Conservation (phyloP, 2,888 invertebrate genomes). For the Xestobium rufovillosum region DNA sequence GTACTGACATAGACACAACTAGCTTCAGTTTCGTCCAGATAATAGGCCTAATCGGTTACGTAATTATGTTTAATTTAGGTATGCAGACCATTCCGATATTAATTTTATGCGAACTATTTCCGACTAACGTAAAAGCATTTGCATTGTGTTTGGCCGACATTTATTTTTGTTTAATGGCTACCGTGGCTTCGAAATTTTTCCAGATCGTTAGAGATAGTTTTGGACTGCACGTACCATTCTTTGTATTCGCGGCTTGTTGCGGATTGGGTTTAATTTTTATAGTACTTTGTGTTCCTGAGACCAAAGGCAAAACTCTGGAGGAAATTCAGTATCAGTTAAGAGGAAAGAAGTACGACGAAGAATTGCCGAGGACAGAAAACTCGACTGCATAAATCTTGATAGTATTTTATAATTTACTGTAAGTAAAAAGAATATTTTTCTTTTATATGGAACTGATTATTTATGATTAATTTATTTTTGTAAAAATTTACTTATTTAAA, state of each 20-base stretch:
- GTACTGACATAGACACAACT: constrained; percentile 34
- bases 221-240: constrained; percentile 44
- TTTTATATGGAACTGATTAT: too few relatives aligned
- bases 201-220: constrained; percentile 38
- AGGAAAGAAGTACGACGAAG: constrained; percentile 21
- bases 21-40: constrained; percentile 42
- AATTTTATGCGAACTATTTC: constrained; percentile 49
- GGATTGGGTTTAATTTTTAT: constrained; percentile 41
- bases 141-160: constrained; percentile 50
- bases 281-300: constrained; percentile 44
- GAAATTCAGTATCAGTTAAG: constrained; percentile 42
- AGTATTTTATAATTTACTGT: too few relatives aligned
- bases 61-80: constrained; percentile 47
- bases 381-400: too few relatives aligned
- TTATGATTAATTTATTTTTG: too few relatives aligned
- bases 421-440: too few relatives aligned
- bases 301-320: constrained; percentile 46
- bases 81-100: constrained; percentile 48
- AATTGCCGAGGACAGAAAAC: too few relatives aligned
- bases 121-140: constrained; percentile 49
- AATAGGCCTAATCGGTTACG: constrained; percentile 43
- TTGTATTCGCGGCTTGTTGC: constrained; percentile 42
- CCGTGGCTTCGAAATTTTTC: constrained; percentile 45
- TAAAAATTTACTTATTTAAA: too few relatives aligned
- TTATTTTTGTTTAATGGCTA: constrained; percentile 45